Percentiles rank a stretch among this genome's conserved stretches.
Conservation (phyloP, 1,140 invertebrate genomes). For the Drosophila albomicans region DNA sequence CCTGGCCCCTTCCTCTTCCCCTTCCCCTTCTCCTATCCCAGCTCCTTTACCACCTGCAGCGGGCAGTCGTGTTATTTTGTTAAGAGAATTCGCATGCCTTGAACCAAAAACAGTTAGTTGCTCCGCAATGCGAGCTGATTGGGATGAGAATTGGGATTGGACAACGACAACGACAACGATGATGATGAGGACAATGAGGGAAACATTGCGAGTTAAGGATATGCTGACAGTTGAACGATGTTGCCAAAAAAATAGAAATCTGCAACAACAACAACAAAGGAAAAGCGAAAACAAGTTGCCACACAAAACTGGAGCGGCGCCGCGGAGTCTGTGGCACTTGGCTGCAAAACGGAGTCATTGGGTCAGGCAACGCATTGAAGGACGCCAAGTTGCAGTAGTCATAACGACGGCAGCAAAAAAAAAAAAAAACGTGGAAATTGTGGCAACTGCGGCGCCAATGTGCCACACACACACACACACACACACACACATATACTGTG, state of each 20-base stretch:
- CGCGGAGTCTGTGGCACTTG: slow-evolving; percentile 53
- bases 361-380: slow-evolving; percentile 49
- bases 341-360: slow-evolving; percentile 52
- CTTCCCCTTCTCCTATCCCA: background rate
- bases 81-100: slow-evolving; percentile 14
- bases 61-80: background rate
- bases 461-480: background rate
- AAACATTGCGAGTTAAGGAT: slow-evolving; percentile 14
- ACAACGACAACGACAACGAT: background rate
- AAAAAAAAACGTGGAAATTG: slow-evolving; percentile 3
- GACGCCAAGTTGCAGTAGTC: slow-evolving; percentile 12
- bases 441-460: slow-evolving; percentile 34
- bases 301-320: slow-evolving; percentile 41
- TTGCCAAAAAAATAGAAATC: slow-evolving; percentile 15
- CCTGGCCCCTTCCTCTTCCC: background rate
- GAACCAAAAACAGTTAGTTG: slow-evolving; percentile 28
- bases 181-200: background rate
- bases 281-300: slow-evolving; percentile 44
- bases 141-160: slow-evolving; percentile 2
- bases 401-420: background rate
- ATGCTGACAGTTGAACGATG: slow-evolving; percentile 2
- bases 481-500: slow-evolving; percentile 7
- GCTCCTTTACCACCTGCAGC: background rate
- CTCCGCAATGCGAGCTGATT: slow-evolving; percentile 4
- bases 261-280: background rate